These are phyloP conservation scores for Drosophila burlai DNA, from an alignment of 1,140 invertebrate genomes.

Conservation along the genomic window DNA sequence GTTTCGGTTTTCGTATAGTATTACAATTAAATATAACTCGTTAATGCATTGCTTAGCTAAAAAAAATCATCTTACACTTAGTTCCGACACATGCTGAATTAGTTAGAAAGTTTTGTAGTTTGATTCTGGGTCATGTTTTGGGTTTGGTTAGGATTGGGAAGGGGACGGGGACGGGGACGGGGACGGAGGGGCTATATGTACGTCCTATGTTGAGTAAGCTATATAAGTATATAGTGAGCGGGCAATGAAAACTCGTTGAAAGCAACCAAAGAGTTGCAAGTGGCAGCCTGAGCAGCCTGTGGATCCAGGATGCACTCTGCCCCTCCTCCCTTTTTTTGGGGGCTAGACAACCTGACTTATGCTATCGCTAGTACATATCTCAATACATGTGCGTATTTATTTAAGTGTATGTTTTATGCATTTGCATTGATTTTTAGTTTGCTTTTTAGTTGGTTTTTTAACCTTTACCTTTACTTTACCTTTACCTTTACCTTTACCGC, in stretches of 20 bases:
- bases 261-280: constrained; percentile 29
- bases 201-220: constrained; percentile 35
- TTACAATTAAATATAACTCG: constrained; percentile 78
- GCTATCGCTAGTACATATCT: constrained; percentile 46
- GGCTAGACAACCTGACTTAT: constrained; percentile 58
- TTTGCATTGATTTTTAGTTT: constrained; percentile 38
- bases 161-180: neutral
- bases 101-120: constrained; percentile 52
- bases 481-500: constrained; percentile 15
- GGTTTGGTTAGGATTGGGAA: too few species aligned
- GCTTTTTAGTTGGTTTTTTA: constrained; percentile 31
- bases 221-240: constrained; percentile 35
- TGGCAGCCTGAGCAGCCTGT: neutral
- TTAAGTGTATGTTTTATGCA: constrained; percentile 48
- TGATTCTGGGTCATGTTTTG: constrained; percentile 3
- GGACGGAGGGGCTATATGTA: constrained; percentile 17
- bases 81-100: constrained; percentile 75
- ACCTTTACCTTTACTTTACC: neutral
- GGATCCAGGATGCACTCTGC: constrained; percentile 2
- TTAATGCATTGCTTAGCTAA: constrained; percentile 81
- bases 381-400: constrained; percentile 35
- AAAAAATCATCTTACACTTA: constrained; percentile 78
- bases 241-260: constrained; percentile 40
- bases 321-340: neutral
- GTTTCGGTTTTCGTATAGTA: constrained; percentile 64